Conservation (phyloP, 2,113 vertebrate species). For the Spea bombifrons region DNA sequence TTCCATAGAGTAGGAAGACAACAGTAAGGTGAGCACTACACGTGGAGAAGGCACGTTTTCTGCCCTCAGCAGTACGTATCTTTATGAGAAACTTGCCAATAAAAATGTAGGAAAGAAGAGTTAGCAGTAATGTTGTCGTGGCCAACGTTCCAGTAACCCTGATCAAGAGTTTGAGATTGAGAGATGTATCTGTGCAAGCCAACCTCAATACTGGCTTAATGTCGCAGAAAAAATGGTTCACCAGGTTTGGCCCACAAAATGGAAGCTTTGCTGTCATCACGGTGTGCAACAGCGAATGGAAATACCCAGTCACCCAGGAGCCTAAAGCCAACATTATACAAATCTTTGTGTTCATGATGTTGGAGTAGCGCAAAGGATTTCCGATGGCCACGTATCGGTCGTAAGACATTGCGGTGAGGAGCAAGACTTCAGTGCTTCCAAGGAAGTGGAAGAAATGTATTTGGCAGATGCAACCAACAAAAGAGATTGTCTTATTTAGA, state of each 20-base stretch:
- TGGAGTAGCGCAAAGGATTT: conserved; percentile 37
- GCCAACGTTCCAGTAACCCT: conserved; percentile 1
- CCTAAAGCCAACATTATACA: background rate
- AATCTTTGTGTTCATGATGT: conserved; percentile 28
- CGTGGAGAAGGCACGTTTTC: conserved; percentile 16
- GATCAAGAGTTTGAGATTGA: conserved; percentile 9
- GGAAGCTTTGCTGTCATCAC: background rate
- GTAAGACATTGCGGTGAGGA: conserved; percentile 44
- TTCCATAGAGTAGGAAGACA: conserved; percentile 50
- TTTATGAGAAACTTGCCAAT: conserved; percentile 19
- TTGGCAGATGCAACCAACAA: background rate
- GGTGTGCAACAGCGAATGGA: conserved; percentile 24
- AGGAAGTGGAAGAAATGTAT: conserved; percentile 17
- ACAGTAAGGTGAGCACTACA: conserved; percentile 34
- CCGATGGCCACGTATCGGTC: conserved; percentile 48
- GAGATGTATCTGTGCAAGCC: background rate
- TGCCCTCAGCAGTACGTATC: background rate
- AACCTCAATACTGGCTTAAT: conserved; percentile 26
- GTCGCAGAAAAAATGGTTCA: conserved; percentile 35
- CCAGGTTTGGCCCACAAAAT: conserved; percentile 48
- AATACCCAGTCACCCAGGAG: conserved; percentile 23
- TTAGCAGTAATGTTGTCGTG: background rate
- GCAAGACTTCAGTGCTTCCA: background rate
- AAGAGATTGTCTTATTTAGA: background rate
- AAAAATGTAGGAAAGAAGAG: conserved; percentile 20